Percentiles rank a stretch among this genome's conserved stretches.
Evolutionary conservation across 2,113 vertebrate species (phyloP).

Genomic region (Acanthisitta chloris): DNA sequence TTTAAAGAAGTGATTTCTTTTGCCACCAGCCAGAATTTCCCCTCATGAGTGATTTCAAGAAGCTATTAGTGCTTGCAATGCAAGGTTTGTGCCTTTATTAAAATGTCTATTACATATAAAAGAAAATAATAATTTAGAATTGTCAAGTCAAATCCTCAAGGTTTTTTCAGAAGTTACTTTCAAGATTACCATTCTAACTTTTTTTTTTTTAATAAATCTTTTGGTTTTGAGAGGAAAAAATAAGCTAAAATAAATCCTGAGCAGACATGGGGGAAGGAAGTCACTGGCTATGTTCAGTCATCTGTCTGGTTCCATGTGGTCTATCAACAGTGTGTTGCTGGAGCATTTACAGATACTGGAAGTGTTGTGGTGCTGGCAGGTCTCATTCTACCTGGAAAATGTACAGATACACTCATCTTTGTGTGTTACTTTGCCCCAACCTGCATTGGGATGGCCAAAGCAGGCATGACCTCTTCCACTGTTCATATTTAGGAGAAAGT

Average conservation of each 20-base stretch:
- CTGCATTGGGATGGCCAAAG: background rate
- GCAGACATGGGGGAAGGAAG: background rate
- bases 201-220: background rate
- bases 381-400: fast-evolving
- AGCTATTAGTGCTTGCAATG: background rate
- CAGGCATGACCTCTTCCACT: fast-evolving
- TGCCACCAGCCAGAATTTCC: background rate
- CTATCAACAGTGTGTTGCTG: background rate
- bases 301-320: background rate
- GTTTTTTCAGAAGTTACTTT: background rate
- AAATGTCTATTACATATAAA: background rate
- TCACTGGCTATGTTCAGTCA: background rate
- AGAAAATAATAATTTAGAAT: background rate
- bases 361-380: background rate
- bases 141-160: background rate
- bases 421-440: background rate
- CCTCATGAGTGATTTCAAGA: background rate
- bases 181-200: background rate
- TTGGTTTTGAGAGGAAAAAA: background rate
- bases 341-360: background rate
- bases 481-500: background rate
- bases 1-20: background rate
- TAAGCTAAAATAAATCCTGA: background rate
- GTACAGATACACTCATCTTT: background rate
- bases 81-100: background rate